Evolutionary conservation across 2,113 vertebrate species (phyloP), one percentile per base, ranked within the genome.

Genomic region (Semicossyphus pulcher): DNA sequence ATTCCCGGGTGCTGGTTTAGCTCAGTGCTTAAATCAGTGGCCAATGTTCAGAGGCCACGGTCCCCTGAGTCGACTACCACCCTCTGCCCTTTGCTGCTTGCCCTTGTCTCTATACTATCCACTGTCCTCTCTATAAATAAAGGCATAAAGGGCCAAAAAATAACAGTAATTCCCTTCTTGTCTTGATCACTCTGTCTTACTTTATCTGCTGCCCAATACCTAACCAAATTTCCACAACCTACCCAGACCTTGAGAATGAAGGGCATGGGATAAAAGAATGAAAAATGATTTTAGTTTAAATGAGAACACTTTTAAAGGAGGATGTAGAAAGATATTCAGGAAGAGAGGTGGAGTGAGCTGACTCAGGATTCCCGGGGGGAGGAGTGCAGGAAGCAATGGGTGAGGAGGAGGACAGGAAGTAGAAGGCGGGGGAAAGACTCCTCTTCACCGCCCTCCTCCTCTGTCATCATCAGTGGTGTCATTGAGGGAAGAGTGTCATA

Each of bases 361-460:
- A 91, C 79, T 90, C 87, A 83, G 83, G 84, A 71, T 75, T 72
- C 67, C 66, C 1, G 36, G 52, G 80, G 67, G 60, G 58, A 41
- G 81, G 90, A 77, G 2, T 41, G 47, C 87, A 91, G 90, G 86
- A 90, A 91, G 86, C 52, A 48, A 89, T 87, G 83, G 89, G 85
- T 81, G 85, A 81, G 76, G 78, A 69, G 79, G 69, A 83, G 86
- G 60, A 87, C 84, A 84, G 81, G 88, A 90, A 86, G 65, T 47
- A 79, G 52, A 65, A 59, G 74, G 62, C 65, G 66, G 66, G 66
- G 28, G 54, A 75, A 70, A 32, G 34, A 53, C 68, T 81, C 68
- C 68, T 86, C 84, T 78, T 86, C 87, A 34, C 47, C 63, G 2
- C 73, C 74, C 44, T 79, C 67, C 49, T 73, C 65, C 53, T 63